Conservation (phyloP, 1,140 invertebrate species). For the Danaus melanippus region DNA sequence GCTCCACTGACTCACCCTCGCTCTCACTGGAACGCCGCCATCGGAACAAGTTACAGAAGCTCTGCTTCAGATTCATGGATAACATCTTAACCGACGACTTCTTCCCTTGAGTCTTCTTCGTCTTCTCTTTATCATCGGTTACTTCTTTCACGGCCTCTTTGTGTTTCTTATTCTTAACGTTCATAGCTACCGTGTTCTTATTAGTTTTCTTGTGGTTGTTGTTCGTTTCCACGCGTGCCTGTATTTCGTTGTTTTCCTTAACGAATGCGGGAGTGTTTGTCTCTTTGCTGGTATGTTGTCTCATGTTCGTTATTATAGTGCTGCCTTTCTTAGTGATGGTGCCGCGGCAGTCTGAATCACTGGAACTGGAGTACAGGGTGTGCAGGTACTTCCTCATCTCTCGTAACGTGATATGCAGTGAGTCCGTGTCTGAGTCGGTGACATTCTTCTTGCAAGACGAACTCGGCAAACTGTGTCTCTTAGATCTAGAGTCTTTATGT, state of each 20-base stretch:
- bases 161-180: constrained; percentile 77
- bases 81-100: constrained; percentile 76
- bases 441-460: constrained; percentile 71
- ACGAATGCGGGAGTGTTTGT: constrained; percentile 36
- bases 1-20: constrained; percentile 31
- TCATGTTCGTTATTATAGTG: constrained; percentile 65
- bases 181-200: constrained; percentile 75
- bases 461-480: constrained; percentile 68
- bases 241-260: constrained; percentile 48
- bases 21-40: constrained; percentile 69
- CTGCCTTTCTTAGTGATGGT: constrained; percentile 56
- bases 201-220: constrained; percentile 74
- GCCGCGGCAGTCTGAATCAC: constrained; percentile 62
- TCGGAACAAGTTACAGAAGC: constrained; percentile 87
- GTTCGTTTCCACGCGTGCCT: constrained; percentile 47
- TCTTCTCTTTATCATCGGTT: constrained; percentile 49
- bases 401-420: constrained; percentile 88
- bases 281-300: constrained; percentile 38
- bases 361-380: constrained; percentile 83
- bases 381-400: constrained; percentile 88
- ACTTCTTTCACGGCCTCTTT: constrained; percentile 71
- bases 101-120: constrained; percentile 71
- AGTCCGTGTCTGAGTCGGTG: constrained; percentile 74
- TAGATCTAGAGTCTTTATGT: constrained; percentile 50
- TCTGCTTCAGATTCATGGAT: constrained; percentile 85